A percentile compares a stretch with the other conserved stretches of the same genome.
Conservation (phyloP, 2,888 invertebrate species). For the Ceriagrion tenellum region DNA sequence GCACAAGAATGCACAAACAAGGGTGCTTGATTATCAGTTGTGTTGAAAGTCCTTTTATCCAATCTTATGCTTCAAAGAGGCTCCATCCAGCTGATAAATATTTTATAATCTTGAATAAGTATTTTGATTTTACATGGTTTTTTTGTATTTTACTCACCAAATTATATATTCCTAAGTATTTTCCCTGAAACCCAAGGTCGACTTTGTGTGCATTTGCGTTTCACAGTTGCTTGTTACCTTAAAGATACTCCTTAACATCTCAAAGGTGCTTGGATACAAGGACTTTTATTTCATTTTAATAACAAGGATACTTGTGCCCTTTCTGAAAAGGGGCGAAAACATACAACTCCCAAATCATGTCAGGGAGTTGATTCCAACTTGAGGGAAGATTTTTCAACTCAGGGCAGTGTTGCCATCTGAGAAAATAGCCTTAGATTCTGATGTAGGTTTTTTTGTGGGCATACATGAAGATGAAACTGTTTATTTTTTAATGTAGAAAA, state of each 20-base stretch:
- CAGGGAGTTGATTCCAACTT: not conserved
- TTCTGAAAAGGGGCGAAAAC: slow-evolving; percentile 18
- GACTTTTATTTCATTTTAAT: not conserved
- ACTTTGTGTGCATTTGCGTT: not conserved
- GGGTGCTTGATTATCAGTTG: slow-evolving; percentile 32
- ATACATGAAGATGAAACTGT: not conserved
- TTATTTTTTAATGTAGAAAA: not conserved
- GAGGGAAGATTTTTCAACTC: not conserved
- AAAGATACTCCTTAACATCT: not conserved
- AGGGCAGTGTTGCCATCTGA: slow-evolving; percentile 22
- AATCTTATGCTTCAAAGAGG: not conserved
- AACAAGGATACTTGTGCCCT: not conserved
- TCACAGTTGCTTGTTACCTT: not conserved
- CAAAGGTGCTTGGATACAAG: slow-evolving; percentile 17
- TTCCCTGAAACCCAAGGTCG: not conserved
- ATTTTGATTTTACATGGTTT: not conserved
- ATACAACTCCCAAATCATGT: not conserved
- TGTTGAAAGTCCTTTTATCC: slow-evolving; percentile 14
- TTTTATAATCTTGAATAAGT: not conserved
- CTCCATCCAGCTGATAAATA: not conserved
- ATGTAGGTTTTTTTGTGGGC: not conserved
- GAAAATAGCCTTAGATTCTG: not conserved
- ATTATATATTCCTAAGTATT: not conserved
- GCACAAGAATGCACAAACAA: slow-evolving; percentile 31
- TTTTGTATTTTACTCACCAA: not conserved